These are phyloP conservation scores for Lordiphosa collinella DNA, from an alignment of 1,140 invertebrate genomes.

Conservation along the genomic window DNA sequence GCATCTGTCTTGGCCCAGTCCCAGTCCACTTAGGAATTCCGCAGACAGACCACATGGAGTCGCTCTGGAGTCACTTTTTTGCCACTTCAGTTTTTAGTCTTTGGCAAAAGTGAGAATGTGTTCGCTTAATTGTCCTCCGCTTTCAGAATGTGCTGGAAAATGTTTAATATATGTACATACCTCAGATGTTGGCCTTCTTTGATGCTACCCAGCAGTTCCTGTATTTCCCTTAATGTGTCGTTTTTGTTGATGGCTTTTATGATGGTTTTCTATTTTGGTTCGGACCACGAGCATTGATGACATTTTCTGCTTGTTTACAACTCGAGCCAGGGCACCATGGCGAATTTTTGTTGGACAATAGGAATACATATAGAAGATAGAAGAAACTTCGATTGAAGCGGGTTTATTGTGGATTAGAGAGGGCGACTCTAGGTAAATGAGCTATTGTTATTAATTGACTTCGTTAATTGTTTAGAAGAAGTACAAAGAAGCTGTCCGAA, in stretches of 20 bases:
- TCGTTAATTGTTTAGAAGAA: no score
- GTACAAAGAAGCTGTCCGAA: no score
- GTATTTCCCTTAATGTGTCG: slow-evolving; percentile 35
- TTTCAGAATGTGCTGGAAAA: slow-evolving; percentile 18
- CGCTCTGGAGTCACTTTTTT: slow-evolving; percentile 27
- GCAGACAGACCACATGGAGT: slow-evolving; percentile 60
- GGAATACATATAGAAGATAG: no score
- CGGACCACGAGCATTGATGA: slow-evolving; percentile 24
- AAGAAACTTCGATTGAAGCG: no score
- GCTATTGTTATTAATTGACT: no score
- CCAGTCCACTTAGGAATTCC: slow-evolving; percentile 67
- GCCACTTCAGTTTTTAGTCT: slow-evolving; percentile 26
- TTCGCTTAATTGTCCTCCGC: slow-evolving; percentile 31
- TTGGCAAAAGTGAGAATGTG: slow-evolving; percentile 40
- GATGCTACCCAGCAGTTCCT: slow-evolving; percentile 35
- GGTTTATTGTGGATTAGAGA: no score
- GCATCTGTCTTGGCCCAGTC: slow-evolving; percentile 62
- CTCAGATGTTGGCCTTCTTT: slow-evolving; percentile 56
- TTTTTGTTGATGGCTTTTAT: slow-evolving; percentile 37
- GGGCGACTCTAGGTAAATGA: no score
- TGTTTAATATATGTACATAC: slow-evolving; percentile 57
- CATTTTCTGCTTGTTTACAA: slow-evolving; percentile 16
- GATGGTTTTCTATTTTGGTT: slow-evolving; percentile 48
- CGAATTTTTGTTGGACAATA: no score
- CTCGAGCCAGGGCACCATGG: no score